Evolutionary conservation across 2,113 vertebrate genomes (phyloP), one percentile per base, ranked within the genome.

Genomic region (Trogon melanurus): DNA sequence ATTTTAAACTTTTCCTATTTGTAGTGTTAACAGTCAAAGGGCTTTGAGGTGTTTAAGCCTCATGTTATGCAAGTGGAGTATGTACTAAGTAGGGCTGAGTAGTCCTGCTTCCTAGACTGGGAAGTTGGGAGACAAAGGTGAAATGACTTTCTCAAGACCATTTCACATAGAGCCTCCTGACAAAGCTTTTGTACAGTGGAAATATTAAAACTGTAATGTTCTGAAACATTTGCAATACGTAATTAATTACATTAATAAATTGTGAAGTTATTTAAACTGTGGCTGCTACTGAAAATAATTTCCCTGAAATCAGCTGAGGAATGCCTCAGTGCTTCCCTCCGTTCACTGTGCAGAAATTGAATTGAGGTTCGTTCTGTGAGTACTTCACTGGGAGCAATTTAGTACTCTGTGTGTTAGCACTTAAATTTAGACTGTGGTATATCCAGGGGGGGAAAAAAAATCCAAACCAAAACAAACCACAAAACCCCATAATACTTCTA

Each of bases 41-140:
- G 79, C 71, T 93, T 96, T n/a, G 29, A 88, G 89, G 85, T 85
- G 34, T 79, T 91, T 89, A 54, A 90, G 56, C 60, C 36, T 89
- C 20, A 2, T 16, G 62, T 79, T 89, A 56, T 45, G 50, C 34
- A 25, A 72, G 57, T 85, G 81, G 87, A 70, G 34, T 84, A 19
- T 73, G 51, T 69, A 34, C 54, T 88, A 41, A 41, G 41, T 41
- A 41, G 41, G 41, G 41, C 41, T 41, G 41, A 41, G 41, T 54
- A 92, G 51, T 56, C 58, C 69, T 93, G 51, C 75, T 73, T 94
- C 54, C 16, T 13, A 54, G 71, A 16, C 8, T 60, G 81, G 27
- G 71, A 74, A 83, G 45, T 21, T 23, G 48, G 26, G 60, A 95
- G 84, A 30, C 66, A 58, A 60, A 79, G 47, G 25, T 65, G 85